Evolutionary conservation across 2,888 invertebrate genomes (phyloP).

Genomic region (Plebejus anna): DNA sequence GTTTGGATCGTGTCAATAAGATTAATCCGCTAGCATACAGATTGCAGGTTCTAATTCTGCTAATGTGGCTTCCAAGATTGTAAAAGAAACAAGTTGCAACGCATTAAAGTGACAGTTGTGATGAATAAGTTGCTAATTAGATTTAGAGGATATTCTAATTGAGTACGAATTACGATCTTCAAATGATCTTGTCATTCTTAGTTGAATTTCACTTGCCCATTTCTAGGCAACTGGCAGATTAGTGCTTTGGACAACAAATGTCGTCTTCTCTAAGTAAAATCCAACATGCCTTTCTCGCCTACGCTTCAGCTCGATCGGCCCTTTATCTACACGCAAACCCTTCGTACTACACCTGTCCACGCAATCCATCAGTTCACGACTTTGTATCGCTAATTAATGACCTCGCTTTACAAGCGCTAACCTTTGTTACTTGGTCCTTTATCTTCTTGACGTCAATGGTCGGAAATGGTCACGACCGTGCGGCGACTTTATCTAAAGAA

Average conservation of each 20-base stretch:
- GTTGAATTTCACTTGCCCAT: neutral
- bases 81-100: neutral
- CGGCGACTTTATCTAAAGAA: neutral
- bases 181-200: neutral
- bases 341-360: slow-evolving; percentile 6
- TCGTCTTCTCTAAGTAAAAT: neutral
- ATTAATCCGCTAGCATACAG: neutral
- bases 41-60: neutral
- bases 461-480: slow-evolving; percentile 4
- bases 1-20: neutral
- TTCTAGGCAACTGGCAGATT: neutral
- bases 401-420: slow-evolving; percentile 7
- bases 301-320: neutral
- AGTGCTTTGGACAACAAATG: neutral
- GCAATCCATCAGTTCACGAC: slow-evolving; percentile 18
- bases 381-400: slow-evolving; percentile 17
- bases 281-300: neutral
- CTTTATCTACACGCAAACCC: neutral
- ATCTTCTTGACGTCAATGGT: slow-evolving; percentile 7
- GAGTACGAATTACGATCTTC: neutral
- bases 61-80: neutral
- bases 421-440: slow-evolving; percentile 1
- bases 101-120: slow-evolving; percentile 2
- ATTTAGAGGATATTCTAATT: neutral
- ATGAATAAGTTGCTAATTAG: neutral